A percentile compares a stretch with the other conserved stretches of the same genome.
Evolutionary conservation across 2,888 invertebrate species (phyloP).

Genomic region (Dryomyza anilis): DNA sequence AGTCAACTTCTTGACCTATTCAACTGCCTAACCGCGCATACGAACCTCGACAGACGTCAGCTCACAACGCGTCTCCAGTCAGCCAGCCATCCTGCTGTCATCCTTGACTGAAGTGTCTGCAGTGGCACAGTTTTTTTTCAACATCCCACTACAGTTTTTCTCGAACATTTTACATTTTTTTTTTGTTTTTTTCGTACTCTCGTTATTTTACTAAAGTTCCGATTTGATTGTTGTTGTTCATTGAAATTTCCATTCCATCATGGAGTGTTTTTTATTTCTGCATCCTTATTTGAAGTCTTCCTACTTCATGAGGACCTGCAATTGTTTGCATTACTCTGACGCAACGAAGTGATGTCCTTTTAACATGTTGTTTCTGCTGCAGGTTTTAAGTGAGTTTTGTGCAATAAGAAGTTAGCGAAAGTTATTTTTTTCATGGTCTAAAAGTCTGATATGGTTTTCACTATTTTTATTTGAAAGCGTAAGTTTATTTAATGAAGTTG

Average conservation of each 20-base stretch:
- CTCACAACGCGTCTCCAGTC: not conserved
- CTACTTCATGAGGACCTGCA: slow-evolving; percentile 22
- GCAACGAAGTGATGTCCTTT: slow-evolving; percentile 23
- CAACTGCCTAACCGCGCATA: slow-evolving; percentile 6
- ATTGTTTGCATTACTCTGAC: slow-evolving; percentile 23
- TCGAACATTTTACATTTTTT: not conserved
- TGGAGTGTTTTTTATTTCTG: slow-evolving; percentile 22
- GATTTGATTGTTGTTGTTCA: slow-evolving; percentile 35
- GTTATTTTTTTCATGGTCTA: too few relatives aligned
- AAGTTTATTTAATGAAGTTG: too few relatives aligned
- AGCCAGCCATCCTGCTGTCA: slow-evolving; percentile 1
- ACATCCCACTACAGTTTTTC: slow-evolving; percentile 4
- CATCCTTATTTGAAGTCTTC: slow-evolving; percentile 26
- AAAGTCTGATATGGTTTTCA: too few relatives aligned
- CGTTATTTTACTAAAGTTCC: slow-evolving; percentile 32
- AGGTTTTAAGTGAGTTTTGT: slow-evolving; percentile 13
- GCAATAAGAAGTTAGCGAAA: not conserved
- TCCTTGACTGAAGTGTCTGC: slow-evolving; percentile 20
- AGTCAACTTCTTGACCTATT: slow-evolving; percentile 21
- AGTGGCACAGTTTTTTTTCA: slow-evolving; percentile 32
- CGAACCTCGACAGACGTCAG: not conserved
- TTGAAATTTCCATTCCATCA: slow-evolving; percentile 35
- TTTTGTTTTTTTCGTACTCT: slow-evolving; percentile 2
- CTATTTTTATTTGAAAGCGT: too few relatives aligned
- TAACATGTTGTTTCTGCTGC: not conserved